Percentiles rank a stretch among this genome's conserved stretches.
Evolutionary conservation across 2,113 vertebrate species (phyloP).

Genomic region (Ascaphus truei): DNA sequence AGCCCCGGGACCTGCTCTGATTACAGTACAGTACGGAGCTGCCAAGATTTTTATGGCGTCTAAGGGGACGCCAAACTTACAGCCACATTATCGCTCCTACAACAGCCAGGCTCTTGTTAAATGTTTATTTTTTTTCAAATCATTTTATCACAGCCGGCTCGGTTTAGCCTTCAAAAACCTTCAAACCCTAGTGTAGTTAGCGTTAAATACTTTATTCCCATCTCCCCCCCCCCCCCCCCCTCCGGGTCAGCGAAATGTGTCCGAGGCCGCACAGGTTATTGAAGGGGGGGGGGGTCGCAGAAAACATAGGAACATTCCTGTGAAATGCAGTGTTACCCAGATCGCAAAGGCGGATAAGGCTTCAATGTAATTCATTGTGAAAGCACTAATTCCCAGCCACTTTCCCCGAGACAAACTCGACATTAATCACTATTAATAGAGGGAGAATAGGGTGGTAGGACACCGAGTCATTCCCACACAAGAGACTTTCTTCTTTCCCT

Average conservation of each 20-base stretch:
- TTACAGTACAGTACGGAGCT: no score
- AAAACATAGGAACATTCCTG: conserved; percentile 73
- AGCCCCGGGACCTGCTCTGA: no score
- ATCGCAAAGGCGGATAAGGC: conserved; percentile 29
- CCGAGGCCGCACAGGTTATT: background rate
- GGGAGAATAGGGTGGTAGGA: conserved; percentile 26
- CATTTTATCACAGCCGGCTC: no score
- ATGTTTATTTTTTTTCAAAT: no score
- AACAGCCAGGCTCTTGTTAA: no score
- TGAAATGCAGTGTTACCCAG: conserved; percentile 28
- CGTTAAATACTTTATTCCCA: no score
- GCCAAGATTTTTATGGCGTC: no score
- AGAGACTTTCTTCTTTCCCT: background rate
- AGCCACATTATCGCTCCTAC: no score
- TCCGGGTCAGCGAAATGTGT: background rate
- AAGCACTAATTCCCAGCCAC: conserved; percentile 44
- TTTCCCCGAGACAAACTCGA: conserved; percentile 39
- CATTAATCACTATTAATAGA: conserved; percentile 41
- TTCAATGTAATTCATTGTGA: conserved; percentile 39
- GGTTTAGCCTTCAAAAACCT: no score
- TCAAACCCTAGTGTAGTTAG: no score
- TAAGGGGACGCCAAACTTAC: no score
- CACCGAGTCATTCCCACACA: conserved; percentile 21
- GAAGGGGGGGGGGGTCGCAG: background rate
- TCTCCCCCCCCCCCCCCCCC: no score